A percentile compares a stretch with the other conserved stretches of the same genome.
These are phyloP conservation scores for Brachylomia viminalis DNA, from an alignment of 2,888 invertebrate species.

Conservation along the genomic window DNA sequence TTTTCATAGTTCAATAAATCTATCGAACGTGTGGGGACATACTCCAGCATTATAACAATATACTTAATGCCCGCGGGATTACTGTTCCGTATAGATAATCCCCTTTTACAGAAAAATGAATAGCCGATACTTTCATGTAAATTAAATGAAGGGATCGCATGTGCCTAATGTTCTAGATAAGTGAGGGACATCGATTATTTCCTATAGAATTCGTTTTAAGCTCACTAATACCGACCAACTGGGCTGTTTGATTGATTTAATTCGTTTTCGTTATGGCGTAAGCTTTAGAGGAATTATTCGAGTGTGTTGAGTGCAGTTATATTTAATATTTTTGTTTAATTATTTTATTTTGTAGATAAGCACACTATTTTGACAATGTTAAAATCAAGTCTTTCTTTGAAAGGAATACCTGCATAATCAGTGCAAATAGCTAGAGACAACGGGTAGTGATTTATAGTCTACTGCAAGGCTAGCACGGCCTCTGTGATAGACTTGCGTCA, in stretches of 20 bases:
- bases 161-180: constrained; percentile 74
- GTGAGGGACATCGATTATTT: constrained; percentile 77
- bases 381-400: too few relatives aligned
- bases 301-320: neutral
- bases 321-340: neutral
- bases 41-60: constrained; percentile 77
- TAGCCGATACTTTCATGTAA: constrained; percentile 86
- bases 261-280: constrained; percentile 42
- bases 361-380: too few relatives aligned
- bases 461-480: too few relatives aligned
- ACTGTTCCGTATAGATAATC: constrained; percentile 87
- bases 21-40: constrained; percentile 64
- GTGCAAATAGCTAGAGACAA: too few relatives aligned
- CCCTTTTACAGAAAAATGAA: constrained; percentile 88
- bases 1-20: constrained; percentile 61
- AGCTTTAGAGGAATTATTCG: neutral
- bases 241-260: constrained; percentile 68
- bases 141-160: constrained; percentile 86
- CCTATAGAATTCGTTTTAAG: constrained; percentile 72
- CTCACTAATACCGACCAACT: constrained; percentile 78
- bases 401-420: too few relatives aligned
- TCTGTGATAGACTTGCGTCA: too few relatives aligned
- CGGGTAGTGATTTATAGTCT: too few relatives aligned
- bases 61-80: constrained; percentile 83
- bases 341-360: neutral